Conservation (phyloP, 2,797 vertebrate species). For the Pseudocheirus occidentalis region DNA sequence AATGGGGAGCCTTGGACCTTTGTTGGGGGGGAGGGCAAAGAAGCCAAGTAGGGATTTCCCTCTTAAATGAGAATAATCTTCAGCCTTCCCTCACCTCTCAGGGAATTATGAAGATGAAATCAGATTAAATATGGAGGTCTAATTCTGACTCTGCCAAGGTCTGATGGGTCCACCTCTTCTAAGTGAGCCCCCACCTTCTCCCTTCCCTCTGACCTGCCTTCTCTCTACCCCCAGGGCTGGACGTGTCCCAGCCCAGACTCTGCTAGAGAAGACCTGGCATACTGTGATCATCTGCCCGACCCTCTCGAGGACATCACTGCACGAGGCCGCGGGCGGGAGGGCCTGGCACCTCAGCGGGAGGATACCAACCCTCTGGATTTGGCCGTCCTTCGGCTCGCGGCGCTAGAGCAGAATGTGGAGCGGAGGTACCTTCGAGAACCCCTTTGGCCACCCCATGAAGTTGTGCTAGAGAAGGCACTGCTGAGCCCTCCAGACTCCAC, state of each 20-base stretch:
- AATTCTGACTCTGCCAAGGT: not conserved
- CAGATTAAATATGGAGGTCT: not conserved
- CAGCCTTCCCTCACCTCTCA: not conserved
- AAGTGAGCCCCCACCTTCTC: not conserved
- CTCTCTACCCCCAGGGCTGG: conserved; percentile 87
- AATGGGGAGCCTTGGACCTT: not conserved
- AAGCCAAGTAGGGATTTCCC: conserved; percentile 9
- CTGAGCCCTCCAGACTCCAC: conserved; percentile 75
- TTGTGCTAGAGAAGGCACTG: conserved; percentile 90
- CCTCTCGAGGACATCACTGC: conserved; percentile 92
- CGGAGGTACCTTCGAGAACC: conserved; percentile 95
- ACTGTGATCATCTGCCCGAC: conserved; percentile 92
- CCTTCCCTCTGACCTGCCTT: not conserved
- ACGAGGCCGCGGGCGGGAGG: conserved; percentile 90
- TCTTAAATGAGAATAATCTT: conserved; percentile 23
- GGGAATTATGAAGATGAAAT: not conserved
- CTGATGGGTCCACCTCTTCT: not conserved
- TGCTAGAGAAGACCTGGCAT: conserved; percentile 90
- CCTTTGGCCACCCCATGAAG: conserved; percentile 93
- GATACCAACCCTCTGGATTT: conserved; percentile 93
- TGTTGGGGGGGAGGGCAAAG: not conserved
- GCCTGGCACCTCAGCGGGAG: conserved; percentile 88
- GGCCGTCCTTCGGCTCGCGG: conserved; percentile 91
- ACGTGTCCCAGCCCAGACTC: conserved; percentile 92
- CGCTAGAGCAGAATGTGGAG: conserved; percentile 94